Evolutionary conservation across 2,888 invertebrate genomes (phyloP).

Genomic region (Ophraella communa): DNA sequence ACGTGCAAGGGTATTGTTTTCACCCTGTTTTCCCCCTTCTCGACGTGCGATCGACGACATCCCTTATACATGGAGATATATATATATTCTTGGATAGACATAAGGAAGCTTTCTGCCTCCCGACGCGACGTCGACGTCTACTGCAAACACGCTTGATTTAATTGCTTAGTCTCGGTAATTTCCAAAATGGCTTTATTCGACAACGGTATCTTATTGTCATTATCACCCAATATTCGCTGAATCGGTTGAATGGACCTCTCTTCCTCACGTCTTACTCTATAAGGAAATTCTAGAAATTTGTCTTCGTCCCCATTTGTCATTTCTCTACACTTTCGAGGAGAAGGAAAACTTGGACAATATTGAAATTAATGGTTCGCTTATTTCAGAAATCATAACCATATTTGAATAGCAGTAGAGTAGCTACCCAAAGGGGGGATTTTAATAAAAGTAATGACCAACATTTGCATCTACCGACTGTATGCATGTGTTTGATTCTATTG

Average conservation of each 20-base stretch:
- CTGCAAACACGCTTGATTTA: constrained; percentile 53
- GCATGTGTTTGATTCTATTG: too few relatives aligned
- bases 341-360: constrained; percentile 21
- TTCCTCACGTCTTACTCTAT: constrained; percentile 40
- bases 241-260: constrained; percentile 40
- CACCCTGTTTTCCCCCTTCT: neutral
- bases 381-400: neutral
- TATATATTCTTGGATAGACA: constrained; percentile 18
- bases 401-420: neutral
- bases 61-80: too few relatives aligned
- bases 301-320: constrained; percentile 34
- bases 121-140: too few relatives aligned
- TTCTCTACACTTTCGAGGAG: neutral
- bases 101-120: constrained; percentile 19
- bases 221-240: constrained; percentile 39
- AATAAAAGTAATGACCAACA: neutral
- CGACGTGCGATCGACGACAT: constrained; percentile 4
- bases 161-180: constrained; percentile 49
- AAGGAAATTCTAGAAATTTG: constrained; percentile 39
- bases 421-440: neutral
- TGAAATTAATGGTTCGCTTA: constrained; percentile 23
- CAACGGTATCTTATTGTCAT: constrained; percentile 41
- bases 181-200: constrained; percentile 48
- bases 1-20: neutral
- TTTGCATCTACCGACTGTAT: too few relatives aligned